Conservation (phyloP, 2,113 vertebrate species). For the Microcebus jonahi region DNA sequence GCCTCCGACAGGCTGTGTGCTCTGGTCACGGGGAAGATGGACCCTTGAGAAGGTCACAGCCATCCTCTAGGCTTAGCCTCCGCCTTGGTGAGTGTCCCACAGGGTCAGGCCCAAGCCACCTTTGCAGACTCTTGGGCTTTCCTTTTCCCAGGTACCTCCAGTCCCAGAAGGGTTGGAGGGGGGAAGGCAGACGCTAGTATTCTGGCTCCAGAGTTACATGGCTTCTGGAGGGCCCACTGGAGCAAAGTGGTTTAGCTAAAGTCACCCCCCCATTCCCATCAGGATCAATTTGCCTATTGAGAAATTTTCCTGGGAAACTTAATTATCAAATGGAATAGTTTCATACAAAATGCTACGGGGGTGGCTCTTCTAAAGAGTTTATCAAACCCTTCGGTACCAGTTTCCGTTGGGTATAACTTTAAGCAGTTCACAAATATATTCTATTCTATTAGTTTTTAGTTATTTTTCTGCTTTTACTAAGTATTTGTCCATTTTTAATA, state of each 20-base stretch:
- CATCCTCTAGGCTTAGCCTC: not conserved
- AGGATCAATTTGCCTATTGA: not conserved
- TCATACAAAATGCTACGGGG: not conserved
- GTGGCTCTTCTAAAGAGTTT: not conserved
- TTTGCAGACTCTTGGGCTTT: not conserved
- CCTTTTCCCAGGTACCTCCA: not conserved
- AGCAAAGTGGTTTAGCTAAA: not conserved
- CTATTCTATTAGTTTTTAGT: not conserved
- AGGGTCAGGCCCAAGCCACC: not conserved
- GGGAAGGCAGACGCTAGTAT: not conserved
- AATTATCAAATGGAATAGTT: not conserved
- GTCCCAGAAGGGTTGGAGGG: too few species aligned
- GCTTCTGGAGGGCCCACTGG: not conserved
- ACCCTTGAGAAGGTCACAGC: not conserved
- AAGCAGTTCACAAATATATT: not conserved
- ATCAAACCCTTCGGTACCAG: not conserved
- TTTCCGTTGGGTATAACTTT: not conserved
- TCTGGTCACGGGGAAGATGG: not conserved
- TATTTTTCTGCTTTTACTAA: not conserved
- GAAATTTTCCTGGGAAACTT: not conserved
- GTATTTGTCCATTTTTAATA: not conserved
- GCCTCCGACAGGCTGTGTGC: not conserved
- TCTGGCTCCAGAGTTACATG: not conserved
- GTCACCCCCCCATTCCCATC: not conserved
- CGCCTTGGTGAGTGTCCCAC: not conserved